Conservation (phyloP, 2,797 vertebrate genomes). For the Sebastes kiyomatsui region DNA sequence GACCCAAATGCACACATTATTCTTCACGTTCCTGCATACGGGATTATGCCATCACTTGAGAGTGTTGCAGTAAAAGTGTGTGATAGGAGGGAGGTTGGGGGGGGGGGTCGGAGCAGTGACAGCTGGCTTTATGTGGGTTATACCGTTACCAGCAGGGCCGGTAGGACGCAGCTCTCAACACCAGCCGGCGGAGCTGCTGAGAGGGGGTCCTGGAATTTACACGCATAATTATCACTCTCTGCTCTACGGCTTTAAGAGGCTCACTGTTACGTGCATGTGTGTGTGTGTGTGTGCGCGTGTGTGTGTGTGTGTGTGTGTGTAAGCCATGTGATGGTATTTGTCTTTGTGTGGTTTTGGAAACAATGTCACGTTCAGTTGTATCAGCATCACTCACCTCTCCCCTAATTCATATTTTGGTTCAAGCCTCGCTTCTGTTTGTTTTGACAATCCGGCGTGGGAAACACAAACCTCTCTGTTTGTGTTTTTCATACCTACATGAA, state of each 20-base stretch:
- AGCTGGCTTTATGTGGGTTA: constrained; percentile 57
- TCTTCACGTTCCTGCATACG: neutral
- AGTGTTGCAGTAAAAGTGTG: constrained; percentile 44
- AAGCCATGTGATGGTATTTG: constrained; percentile 43
- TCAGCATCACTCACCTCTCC: constrained; percentile 63
- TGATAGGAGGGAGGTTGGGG: constrained; percentile 12
- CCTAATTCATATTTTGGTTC: constrained; percentile 78
- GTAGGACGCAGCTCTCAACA: constrained; percentile 70
- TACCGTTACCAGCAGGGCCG: constrained; percentile 46
- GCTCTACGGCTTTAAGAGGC: constrained; percentile 57
- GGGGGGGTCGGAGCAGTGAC: constrained; percentile 26
- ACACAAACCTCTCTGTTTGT: constrained; percentile 61
- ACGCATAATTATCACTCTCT: constrained; percentile 77
- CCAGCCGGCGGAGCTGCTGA: constrained; percentile 59
- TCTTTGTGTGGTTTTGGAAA: constrained; percentile 65
- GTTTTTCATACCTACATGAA: constrained; percentile 57
- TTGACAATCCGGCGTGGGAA: constrained; percentile 75
- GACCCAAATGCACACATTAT: constrained; percentile 6
- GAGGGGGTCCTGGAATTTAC: constrained; percentile 74
- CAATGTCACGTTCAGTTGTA: constrained; percentile 57
- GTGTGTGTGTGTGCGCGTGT: neutral
- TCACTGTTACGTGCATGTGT: constrained; percentile 24
- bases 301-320: neutral
- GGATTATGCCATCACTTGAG: constrained; percentile 30
- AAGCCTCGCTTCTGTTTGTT: constrained; percentile 60